Evolutionary conservation across 2,797 vertebrate species (phyloP).

Genomic region (Vultur gryphus): DNA sequence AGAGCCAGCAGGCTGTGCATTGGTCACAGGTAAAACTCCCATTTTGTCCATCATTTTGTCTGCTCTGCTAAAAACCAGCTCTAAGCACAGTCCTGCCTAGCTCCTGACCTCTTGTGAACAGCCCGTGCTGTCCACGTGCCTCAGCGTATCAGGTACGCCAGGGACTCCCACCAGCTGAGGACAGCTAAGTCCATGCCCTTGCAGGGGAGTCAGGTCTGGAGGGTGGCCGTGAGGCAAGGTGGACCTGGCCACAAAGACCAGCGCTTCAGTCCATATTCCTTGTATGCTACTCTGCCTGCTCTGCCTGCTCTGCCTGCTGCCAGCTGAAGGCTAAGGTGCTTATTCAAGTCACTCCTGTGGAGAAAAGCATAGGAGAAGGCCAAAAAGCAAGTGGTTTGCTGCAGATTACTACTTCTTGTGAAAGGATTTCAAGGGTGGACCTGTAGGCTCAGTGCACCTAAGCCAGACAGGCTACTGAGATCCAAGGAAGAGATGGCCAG

Average conservation of each 20-base stretch:
- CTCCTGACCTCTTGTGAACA: not conserved
- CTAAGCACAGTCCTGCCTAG: not conserved
- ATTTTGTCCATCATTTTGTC: not conserved
- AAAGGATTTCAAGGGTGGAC: not conserved
- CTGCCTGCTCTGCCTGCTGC: not conserved
- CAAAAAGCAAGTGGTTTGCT: not conserved
- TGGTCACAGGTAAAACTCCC: not conserved
- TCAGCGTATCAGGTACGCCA: fast-evolving
- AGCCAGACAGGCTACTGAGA: not conserved
- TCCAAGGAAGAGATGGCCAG: not conserved
- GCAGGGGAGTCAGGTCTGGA: not conserved
- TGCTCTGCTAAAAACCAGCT: not conserved
- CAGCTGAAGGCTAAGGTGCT: not conserved
- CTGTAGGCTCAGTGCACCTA: not conserved
- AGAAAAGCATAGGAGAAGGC: not conserved
- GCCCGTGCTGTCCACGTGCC: fast-evolving
- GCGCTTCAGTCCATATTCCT: not conserved
- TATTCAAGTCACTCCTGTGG: not conserved
- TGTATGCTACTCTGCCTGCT: not conserved
- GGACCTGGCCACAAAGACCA: not conserved
- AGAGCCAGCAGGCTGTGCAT: not conserved
- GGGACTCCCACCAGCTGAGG: not conserved
- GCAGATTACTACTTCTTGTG: not conserved
- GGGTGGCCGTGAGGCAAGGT: not conserved
- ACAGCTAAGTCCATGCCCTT: not conserved